Conservation (phyloP, 2,888 invertebrate species). For the Eupithecia subumbrata region DNA sequence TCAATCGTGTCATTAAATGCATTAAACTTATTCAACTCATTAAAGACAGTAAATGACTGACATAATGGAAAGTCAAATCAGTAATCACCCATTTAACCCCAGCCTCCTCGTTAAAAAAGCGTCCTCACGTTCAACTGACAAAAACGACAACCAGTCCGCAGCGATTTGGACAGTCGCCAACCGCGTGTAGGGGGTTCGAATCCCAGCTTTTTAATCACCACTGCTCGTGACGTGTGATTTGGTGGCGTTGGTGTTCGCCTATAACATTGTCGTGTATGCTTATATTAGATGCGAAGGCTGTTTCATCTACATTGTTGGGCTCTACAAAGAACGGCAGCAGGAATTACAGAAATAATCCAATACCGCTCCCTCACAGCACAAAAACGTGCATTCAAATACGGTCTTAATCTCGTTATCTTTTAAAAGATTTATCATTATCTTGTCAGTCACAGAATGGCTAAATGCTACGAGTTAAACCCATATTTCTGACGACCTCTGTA, state of each 20-base stretch:
- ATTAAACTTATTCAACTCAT: not conserved
- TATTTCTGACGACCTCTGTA: too few relatives aligned
- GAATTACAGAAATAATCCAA: too few relatives aligned
- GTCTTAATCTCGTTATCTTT: too few relatives aligned
- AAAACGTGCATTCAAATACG: too few relatives aligned
- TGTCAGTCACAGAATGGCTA: too few relatives aligned
- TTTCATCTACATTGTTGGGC: not conserved
- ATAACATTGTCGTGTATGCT: slow-evolving; percentile 11
- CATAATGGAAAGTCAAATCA: not conserved
- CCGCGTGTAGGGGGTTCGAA: slow-evolving; percentile 52
- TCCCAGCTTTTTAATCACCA: slow-evolving; percentile 42
- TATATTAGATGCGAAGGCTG: not conserved
- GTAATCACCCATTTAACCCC: slow-evolving; percentile 14
- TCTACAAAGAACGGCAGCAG: not conserved
- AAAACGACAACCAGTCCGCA: slow-evolving; percentile 57
- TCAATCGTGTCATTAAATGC: too few relatives aligned
- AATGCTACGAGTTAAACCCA: too few relatives aligned
- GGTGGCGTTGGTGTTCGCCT: slow-evolving; percentile 25
- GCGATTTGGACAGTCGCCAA: slow-evolving; percentile 57
- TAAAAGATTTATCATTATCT: too few relatives aligned
- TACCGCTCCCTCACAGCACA: too few relatives aligned
- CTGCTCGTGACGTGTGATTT: slow-evolving; percentile 40
- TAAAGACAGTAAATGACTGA: not conserved
- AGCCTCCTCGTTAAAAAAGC: slow-evolving; percentile 26
- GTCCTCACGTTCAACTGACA: slow-evolving; percentile 39